Percentiles rank a stretch among this genome's conserved stretches.
Conservation (phyloP, 2,113 vertebrate species). For the Archilochus colubris region DNA sequence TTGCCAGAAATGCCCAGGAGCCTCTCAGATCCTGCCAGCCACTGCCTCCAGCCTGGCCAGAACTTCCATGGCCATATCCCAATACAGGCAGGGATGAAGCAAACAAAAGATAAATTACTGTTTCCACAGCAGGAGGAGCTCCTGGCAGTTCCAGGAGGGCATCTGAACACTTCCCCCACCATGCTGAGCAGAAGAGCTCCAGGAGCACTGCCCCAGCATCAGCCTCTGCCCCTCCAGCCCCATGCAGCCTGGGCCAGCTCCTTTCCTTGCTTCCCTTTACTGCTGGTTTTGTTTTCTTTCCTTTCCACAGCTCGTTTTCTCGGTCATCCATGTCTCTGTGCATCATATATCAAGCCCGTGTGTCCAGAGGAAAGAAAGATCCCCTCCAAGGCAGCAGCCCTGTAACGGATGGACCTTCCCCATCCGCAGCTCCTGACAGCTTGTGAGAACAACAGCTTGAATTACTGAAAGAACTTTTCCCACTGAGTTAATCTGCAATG, state of each 20-base stretch:
- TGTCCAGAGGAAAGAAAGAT: conserved; percentile 69
- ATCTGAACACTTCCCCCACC: not conserved
- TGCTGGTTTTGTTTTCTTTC: conserved; percentile 68
- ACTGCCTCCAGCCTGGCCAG: not conserved
- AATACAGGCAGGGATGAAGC: not conserved
- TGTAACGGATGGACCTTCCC: conserved; percentile 78
- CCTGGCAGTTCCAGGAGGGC: fast-evolving
- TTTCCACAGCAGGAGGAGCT: not conserved
- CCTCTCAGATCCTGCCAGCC: not conserved
- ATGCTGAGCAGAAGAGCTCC: not conserved
- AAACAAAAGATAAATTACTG: not conserved
- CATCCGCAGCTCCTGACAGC: conserved; percentile 76
- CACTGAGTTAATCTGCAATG: conserved; percentile 85
- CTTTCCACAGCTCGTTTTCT: conserved; percentile 54
- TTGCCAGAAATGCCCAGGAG: not conserved
- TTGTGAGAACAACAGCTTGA: conserved; percentile 85
- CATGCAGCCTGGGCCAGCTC: not conserved
- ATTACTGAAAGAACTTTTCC: conserved; percentile 85
- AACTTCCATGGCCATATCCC: not conserved
- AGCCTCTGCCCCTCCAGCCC: not conserved
- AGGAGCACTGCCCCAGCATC: not conserved
- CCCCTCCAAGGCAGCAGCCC: conserved; percentile 60
- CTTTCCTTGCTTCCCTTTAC: not conserved
- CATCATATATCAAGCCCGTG: conserved; percentile 71
- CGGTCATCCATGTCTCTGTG: conserved; percentile 73